Conservation (phyloP, 2,888 invertebrate genomes). For the Chrysodeixis includens region DNA sequence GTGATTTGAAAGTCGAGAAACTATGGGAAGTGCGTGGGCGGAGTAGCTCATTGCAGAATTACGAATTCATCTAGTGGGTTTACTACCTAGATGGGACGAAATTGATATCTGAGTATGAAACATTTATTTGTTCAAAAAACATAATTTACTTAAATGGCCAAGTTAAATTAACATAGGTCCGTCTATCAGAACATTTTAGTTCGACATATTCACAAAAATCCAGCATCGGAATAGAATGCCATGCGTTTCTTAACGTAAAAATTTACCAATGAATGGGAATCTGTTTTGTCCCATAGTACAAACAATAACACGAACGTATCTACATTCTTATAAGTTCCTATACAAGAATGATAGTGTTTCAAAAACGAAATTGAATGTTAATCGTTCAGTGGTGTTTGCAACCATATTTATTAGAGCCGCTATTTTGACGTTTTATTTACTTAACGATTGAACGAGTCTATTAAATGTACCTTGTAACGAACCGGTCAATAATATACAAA, state of each 20-base stretch:
- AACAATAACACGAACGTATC: neutral
- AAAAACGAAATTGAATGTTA: neutral
- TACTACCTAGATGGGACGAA: neutral
- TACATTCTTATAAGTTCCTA: neutral
- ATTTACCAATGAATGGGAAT: neutral
- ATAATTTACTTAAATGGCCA: neutral
- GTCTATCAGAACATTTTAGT: too few species aligned
- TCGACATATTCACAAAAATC: too few species aligned
- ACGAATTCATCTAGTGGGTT: too few species aligned
- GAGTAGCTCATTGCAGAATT: neutral
- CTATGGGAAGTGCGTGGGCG: neutral
- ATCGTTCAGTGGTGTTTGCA: too few species aligned
- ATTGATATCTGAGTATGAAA: neutral
- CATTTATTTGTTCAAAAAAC: neutral
- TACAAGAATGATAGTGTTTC: neutral
- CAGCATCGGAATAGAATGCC: too few species aligned
- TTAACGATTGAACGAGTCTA: too few species aligned
- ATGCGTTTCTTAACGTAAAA: too few species aligned
- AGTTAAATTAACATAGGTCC: neutral
- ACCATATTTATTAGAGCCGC: too few species aligned
- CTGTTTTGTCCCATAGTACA: neutral
- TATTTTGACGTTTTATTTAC: too few species aligned
- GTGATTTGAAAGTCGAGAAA: slow-evolving; percentile 3
- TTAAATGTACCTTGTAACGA: too few species aligned
- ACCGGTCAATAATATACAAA: too few species aligned